Evolutionary conservation across 1,140 invertebrate genomes (phyloP), one percentile per base, ranked within the genome.

Genomic region (Drosophila santomea): DNA sequence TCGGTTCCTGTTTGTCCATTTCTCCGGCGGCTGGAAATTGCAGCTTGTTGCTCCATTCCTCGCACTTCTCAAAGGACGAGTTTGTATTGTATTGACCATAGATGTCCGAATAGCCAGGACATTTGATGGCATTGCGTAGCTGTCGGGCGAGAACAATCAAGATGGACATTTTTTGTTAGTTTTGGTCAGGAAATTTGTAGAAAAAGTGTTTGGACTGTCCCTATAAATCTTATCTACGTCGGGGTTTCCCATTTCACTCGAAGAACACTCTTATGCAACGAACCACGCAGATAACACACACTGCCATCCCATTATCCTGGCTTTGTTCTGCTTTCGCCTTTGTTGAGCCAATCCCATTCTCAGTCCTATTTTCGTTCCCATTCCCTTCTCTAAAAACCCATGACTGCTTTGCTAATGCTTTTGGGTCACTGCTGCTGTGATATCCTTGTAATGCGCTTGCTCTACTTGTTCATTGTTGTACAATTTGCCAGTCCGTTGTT

Each of bases 21-120:
- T 64, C 35, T 5, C 28, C 39, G 11, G 56, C 56, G 14, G 67
- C 6, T 48, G 66, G 69, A 48, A 80, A 59, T 48, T 72, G 63
- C 67, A 83, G 72, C 48, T 91, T 91, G 77, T 63, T 81, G 75
- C 72, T 85, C 85, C 85, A 90, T 77, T 90, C 78, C 73, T 82
- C 74, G 38, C 78, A 85, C 52, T 80, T 90, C 28, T 62, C 72
- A 36, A 83, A 79, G 72, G 81, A 57, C 73, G 73, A 55, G 50
- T 89, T 69, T 17, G 45, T 68, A 48, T 74, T 86, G 76, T 71
- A 62, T 36, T 76, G 78, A 47, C 84, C 74, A 59, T 91, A 91
- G 25, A 91, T 80, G 62, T 90, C 88, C 59, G 88, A 63, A 56
- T 91, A 91, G 44, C 58, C 57, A 4, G 88, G 83, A 58, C 74